Evolutionary conservation across 1,140 invertebrate species (phyloP), one percentile per base, ranked within the genome.

Genomic region (Hycleus cichorii): DNA sequence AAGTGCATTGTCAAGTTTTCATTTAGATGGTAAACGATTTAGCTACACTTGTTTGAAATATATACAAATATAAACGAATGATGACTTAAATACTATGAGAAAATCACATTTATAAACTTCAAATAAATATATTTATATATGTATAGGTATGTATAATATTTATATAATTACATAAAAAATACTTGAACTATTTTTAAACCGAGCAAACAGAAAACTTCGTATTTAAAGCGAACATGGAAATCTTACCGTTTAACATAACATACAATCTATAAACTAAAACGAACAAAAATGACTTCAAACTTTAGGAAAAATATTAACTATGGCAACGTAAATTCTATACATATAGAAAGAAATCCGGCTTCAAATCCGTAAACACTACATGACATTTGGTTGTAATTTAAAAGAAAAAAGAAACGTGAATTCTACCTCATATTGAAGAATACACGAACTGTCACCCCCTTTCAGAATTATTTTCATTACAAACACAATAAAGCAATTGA

Each of bases 1-100:
- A 45, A 53, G 25, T 45, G 51, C 44, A 27, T 24, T 53, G 51
- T 27, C 46, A 53, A 12, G 12, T 53, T 45, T 46, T 45, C 18
- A 18, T 18, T 32, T 7, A 32, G 32, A 32, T 32, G 32, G 7
- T 32, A 18, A 18, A 4, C 32, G 7, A 5, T 47, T 12, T 50
- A 44, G 26, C 50, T 51, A 52, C 12, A 42, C 26, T 26, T 53
- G 11, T 43, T 27, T 43, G 50, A 32, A 25, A 53, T 32, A 32
- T 32, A 32, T 7, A 32, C 32, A 7, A 32, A 32, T 32, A 5
- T 32, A 32, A 32, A 32, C 32, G 32, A 32, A 32, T 32, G 32
- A 32, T 10, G 25, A 40, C 51, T 53, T 53, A 53, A 53, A 53
- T 53, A 53, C 42, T 53, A 53, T 53, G 51, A 53, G 51, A 53